These are phyloP conservation scores for Pangasius krempfi DNA, from an alignment of 2,797 vertebrate genomes.

Conservation along the genomic window DNA sequence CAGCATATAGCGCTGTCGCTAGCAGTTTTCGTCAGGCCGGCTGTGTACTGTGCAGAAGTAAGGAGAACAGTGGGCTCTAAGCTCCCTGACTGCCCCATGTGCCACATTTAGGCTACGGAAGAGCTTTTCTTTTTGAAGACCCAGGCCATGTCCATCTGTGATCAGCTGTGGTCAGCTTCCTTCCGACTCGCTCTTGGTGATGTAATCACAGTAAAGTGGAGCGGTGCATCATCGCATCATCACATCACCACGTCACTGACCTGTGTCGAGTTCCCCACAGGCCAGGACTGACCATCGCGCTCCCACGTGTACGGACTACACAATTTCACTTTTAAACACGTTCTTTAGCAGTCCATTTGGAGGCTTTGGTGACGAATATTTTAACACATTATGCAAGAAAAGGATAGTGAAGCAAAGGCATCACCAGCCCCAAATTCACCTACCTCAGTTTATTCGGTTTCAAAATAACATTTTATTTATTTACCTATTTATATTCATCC, in stretches of 20 bases:
- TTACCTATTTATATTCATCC: not conserved
- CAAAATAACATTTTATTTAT: not conserved
- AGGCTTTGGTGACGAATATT: not conserved
- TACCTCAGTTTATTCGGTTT: not conserved
- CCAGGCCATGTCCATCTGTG: constrained; percentile 43
- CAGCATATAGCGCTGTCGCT: not conserved
- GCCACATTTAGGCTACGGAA: not conserved
- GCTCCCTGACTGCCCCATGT: not conserved
- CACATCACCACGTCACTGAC: constrained; percentile 21
- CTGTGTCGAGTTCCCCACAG: constrained; percentile 18
- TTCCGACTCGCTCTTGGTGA: constrained; percentile 26
- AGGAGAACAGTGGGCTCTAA: not conserved
- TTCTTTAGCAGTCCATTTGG: not conserved
- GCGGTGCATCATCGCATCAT: not conserved
- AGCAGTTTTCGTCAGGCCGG: not conserved
- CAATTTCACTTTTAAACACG: not conserved
- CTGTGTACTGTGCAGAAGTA: not conserved
- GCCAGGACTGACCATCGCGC: constrained; percentile 32
- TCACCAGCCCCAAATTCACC: not conserved
- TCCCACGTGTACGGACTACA: not conserved
- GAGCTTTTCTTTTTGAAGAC: constrained; percentile 25
- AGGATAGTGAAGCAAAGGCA: not conserved
- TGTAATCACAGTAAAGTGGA: constrained; percentile 40
- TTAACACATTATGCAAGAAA: not conserved
- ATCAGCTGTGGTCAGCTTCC: not conserved